Evolutionary conservation across 1,140 invertebrate species (phyloP), one percentile per base, ranked within the genome.

Genomic region (Lamellibrachia luymesi): DNA sequence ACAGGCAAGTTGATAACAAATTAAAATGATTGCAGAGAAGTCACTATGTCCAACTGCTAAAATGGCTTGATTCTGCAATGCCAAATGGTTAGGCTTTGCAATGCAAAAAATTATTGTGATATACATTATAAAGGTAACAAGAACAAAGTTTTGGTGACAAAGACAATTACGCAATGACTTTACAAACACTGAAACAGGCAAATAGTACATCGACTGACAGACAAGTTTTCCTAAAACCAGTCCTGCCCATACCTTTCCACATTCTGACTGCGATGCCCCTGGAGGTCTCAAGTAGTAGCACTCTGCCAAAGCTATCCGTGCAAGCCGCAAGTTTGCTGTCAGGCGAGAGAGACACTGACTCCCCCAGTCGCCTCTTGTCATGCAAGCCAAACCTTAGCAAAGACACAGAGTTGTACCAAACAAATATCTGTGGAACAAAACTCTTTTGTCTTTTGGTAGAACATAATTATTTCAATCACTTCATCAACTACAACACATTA

Each of bases 271-370:
- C 97, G 92, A 98, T 97, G 10, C 98, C 98, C 95, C 97, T 97
- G 80, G 97, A 97, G 50, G 98, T 97, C 96, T 99, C 98, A 25
- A 99, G 95, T 4, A 99, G 96, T 91, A 98, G 97, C 0, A 99
- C 98, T 94, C 98, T 97, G 27, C 98, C 98, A 95, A 99, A 97
- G 94, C 97, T 97, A 96, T 99, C 99, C 1, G 98, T 97, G 25
- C 98, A 97, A 1, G 98, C 98, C 6, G 98, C 98, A 4, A 99
- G 96, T 38, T 97, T 97, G 90, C 97, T 97, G 95, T 98, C 97
- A 0, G 98, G 98, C 38, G 98, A 98, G 90, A 98, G 96, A 51
- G 97, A 96, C 10, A 99, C 97, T 2, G 95, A 96, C 4, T 97
- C 97, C 1, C 98, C 98, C 94, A 97, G 97, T 91, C 99, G 96